Conservation (phyloP, 1,140 invertebrate species). For the Cotesia glomerata region DNA sequence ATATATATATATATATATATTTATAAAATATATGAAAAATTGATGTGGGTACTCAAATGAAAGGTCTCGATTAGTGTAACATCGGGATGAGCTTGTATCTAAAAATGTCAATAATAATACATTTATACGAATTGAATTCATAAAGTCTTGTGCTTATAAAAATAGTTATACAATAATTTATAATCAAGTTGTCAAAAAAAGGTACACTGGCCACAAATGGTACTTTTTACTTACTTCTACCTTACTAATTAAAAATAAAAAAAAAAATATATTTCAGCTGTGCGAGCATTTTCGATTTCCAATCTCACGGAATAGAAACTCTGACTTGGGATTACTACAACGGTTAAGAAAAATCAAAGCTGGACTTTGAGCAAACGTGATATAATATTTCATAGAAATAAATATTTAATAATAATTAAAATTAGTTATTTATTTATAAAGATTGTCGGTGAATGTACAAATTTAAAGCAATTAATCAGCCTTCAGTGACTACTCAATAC, state of each 20-base stretch:
- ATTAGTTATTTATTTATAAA: constrained; percentile 1
- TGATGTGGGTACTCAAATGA: too few relatives aligned
- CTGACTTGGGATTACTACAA: constrained; percentile 17
- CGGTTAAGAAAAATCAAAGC: background rate
- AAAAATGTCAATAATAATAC: too few relatives aligned
- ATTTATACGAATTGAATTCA: too few relatives aligned
- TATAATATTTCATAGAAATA: background rate
- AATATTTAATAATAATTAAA: background rate
- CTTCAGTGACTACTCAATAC: constrained; percentile 1
- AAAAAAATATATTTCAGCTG: constrained; percentile 19
- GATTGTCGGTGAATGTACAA: constrained; percentile 33
- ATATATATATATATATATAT: too few relatives aligned
- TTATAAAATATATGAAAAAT: too few relatives aligned
- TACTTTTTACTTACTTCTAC: too few relatives aligned
- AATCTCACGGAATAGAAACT: constrained; percentile 10
- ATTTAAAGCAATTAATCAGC: constrained; percentile 29
- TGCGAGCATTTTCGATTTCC: constrained; percentile 12
- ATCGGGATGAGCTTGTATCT: too few relatives aligned
- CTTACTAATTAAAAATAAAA: background rate
- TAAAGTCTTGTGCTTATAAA: too few relatives aligned
- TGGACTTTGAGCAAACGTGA: background rate
- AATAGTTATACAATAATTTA: too few relatives aligned
- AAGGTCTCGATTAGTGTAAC: too few relatives aligned
- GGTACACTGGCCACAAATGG: too few relatives aligned
- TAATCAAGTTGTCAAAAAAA: too few relatives aligned